phyloP scores from a whole-genome alignment of 53 echinoderm and acorn worm species.

The Echinometra lucunter region DNA sequence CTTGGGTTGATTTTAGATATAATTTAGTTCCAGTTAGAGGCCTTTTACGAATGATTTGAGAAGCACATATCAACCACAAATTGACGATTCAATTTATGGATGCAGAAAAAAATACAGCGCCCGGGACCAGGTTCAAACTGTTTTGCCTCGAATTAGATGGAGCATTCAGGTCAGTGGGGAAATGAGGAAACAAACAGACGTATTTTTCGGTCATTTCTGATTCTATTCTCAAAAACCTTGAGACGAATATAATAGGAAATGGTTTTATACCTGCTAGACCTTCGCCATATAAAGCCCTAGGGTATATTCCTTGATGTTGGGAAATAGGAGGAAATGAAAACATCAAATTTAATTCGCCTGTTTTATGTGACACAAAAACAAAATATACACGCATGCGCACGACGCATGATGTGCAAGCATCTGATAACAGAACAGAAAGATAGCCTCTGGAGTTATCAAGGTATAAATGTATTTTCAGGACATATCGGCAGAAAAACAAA shows the following conservation, averaged over 20 bases:
- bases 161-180: not conserved
- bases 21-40: too few species aligned
- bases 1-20: too few species aligned
- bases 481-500: not conserved
- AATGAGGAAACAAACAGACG: not conserved
- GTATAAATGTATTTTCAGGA: not conserved
- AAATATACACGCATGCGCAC: not conserved
- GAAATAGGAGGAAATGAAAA: constrained; percentile 18
- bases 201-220: constrained; percentile 17
- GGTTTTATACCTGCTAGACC: not conserved
- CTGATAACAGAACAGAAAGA: not conserved
- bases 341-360: constrained; percentile 18
- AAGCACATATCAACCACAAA: too few species aligned
- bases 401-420: not conserved
- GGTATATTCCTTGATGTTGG: not conserved
- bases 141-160: not conserved
- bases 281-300: not conserved
- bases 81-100: not conserved
- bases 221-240: not conserved
- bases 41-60: too few species aligned
- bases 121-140: not conserved
- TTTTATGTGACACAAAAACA: not conserved
- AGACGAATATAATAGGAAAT: not conserved
- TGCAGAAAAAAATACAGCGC: not conserved
- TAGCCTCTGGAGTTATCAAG: not conserved